phyloP scores from a whole-genome alignment of 2,113 vertebrate genomes.

The Alethe diademata region DNA sequence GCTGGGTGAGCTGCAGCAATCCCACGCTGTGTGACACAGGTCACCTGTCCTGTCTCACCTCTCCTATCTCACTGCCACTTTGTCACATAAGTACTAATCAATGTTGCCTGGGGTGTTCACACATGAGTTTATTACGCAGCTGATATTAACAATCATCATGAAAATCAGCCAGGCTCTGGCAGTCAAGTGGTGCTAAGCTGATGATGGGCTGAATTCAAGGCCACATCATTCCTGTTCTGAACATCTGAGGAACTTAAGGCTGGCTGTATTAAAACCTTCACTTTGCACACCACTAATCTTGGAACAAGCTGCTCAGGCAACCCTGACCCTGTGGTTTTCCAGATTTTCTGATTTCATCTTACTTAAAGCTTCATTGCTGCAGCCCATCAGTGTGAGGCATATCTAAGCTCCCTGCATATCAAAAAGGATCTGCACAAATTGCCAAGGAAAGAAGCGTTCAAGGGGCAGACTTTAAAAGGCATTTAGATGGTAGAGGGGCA shows the following conservation, averaged over 20 bases:
- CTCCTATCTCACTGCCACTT: neutral
- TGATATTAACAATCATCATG: neutral
- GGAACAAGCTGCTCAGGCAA: neutral
- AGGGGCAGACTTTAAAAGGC: constrained; percentile 42
- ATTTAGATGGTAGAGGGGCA: constrained; percentile 23
- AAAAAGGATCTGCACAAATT: constrained; percentile 29
- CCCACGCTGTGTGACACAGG: neutral
- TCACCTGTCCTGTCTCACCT: neutral
- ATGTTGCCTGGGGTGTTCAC: neutral
- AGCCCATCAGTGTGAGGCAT: neutral
- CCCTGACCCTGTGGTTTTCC: neutral
- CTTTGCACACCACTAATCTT: neutral
- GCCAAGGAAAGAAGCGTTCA: constrained; percentile 18
- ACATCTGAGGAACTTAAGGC: neutral
- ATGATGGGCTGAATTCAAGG: neutral
- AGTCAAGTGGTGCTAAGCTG: neutral
- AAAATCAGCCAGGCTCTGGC: constrained; percentile 1
- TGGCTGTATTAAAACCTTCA: constrained; percentile 19
- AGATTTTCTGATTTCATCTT: constrained; percentile 24
- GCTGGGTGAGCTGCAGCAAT: neutral
- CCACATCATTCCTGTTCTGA: neutral
- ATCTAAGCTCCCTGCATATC: constrained; percentile 10
- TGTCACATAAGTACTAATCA: neutral
- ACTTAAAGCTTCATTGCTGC: neutral
- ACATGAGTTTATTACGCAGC: neutral